Conservation (phyloP, 2,888 invertebrate species). For the Onthophagus sagittarius region DNA sequence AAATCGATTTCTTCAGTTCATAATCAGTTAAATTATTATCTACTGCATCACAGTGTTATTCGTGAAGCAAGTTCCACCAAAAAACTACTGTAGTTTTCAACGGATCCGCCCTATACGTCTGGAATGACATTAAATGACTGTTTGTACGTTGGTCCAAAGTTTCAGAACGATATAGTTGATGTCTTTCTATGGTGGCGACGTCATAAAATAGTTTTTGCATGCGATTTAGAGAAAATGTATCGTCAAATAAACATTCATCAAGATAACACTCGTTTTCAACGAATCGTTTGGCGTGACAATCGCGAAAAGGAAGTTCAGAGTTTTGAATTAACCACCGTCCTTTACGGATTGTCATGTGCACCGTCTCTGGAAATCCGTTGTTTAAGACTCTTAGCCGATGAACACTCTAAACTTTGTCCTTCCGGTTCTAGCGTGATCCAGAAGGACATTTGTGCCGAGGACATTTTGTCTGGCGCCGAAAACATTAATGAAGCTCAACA, state of each 20-base stretch:
- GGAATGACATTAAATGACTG: background rate
- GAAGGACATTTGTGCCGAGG: conserved; percentile 17
- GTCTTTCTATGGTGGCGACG: background rate
- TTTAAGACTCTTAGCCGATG: background rate
- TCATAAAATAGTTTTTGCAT: background rate
- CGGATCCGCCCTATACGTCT: no score
- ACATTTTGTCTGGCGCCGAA: conserved; percentile 10
- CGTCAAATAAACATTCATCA: background rate
- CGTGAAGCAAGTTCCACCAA: no score
- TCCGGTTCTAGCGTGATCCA: background rate
- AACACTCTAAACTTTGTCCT: background rate
- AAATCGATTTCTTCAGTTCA: no score
- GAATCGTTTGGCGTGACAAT: background rate
- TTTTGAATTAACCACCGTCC: background rate
- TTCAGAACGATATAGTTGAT: background rate
- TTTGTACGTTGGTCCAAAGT: background rate
- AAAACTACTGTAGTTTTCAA: no score
- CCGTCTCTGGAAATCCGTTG: conserved; percentile 15
- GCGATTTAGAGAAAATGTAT: background rate
- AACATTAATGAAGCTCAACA: background rate
- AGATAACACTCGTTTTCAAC: background rate
- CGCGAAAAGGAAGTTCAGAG: background rate
- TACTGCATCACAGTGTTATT: no score
- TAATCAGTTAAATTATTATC: no score
- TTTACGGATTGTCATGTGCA: conserved; percentile 14